phyloP scores from a whole-genome alignment of 2,797 vertebrate species.

The Gallinago stenura region DNA sequence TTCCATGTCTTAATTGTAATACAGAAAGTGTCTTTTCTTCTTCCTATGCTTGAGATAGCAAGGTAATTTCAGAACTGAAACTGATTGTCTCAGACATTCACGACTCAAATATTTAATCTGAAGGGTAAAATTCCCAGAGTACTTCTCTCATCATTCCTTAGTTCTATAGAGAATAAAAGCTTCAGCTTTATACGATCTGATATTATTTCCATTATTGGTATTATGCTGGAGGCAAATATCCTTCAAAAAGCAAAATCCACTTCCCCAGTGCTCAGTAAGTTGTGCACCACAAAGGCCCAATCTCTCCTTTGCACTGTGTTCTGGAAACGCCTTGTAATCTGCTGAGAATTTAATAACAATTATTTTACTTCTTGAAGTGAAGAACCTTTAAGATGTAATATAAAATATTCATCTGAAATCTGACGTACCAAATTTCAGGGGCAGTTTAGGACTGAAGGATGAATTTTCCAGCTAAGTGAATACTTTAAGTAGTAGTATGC shows the following conservation, averaged over 20 bases:
- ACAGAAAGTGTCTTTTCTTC: constrained; percentile 77
- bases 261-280: constrained; percentile 51
- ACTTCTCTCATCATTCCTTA: constrained; percentile 77
- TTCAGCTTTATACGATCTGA: constrained; percentile 82
- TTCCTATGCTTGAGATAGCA: constrained; percentile 80
- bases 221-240: constrained; percentile 83
- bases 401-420: constrained; percentile 63
- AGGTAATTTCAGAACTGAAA: constrained; percentile 81
- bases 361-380: constrained; percentile 68
- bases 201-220: constrained; percentile 85
- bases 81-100: constrained; percentile 80
- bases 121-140: constrained; percentile 80
- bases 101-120: constrained; percentile 86
- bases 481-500: background rate
- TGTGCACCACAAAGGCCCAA: constrained; percentile 45
- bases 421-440: constrained; percentile 2
- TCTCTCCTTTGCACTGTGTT: constrained; percentile 57
- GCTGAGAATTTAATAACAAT: constrained; percentile 76
- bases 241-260: constrained; percentile 75
- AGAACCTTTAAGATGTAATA: constrained; percentile 67
- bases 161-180: constrained; percentile 80
- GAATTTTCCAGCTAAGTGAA: constrained; percentile 46
- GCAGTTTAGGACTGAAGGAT: constrained; percentile 13
- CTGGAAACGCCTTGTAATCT: constrained; percentile 71
- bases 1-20: constrained; percentile 80